These are phyloP conservation scores for Esox niger DNA, from an alignment of 2,113 vertebrate genomes.

Conservation along the genomic window DNA sequence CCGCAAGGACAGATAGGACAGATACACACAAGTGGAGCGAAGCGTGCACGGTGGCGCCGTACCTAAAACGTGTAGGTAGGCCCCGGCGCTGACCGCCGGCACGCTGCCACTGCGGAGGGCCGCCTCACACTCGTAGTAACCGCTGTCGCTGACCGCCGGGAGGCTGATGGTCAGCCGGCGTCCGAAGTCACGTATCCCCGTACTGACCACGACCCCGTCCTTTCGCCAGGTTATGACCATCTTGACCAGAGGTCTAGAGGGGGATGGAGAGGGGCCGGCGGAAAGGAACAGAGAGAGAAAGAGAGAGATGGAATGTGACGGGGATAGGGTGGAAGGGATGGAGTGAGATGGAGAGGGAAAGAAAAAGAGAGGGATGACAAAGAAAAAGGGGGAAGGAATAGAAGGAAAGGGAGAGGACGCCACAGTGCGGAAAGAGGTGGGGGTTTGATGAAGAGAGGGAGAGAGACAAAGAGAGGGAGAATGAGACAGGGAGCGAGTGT, in stretches of 20 bases:
- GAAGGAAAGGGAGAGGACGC: neutral
- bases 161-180: slow-evolving; percentile 86
- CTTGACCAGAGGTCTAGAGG: slow-evolving; percentile 86
- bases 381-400: neutral
- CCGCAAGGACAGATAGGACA: slow-evolving; percentile 10
- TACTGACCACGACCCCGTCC: slow-evolving; percentile 75
- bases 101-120: slow-evolving; percentile 88
- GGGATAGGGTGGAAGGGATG: neutral
- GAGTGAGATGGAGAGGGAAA: slow-evolving; percentile 10
- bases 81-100: slow-evolving; percentile 76
- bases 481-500: neutral
- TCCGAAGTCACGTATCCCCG: slow-evolving; percentile 86
- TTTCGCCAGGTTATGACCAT: slow-evolving; percentile 93
- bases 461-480: neutral
- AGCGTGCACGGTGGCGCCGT: slow-evolving; percentile 27
- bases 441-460: neutral
- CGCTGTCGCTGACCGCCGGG: slow-evolving; percentile 79
- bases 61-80: slow-evolving; percentile 87
- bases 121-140: slow-evolving; percentile 92
- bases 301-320: neutral
- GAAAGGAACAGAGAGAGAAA: neutral
- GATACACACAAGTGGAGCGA: no score
- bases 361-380: neutral
- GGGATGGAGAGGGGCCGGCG: neutral
- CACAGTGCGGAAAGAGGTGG: rapidly evolving